phyloP scores from a whole-genome alignment of 2,797 vertebrate species.

The Sphenodon punctatus region DNA sequence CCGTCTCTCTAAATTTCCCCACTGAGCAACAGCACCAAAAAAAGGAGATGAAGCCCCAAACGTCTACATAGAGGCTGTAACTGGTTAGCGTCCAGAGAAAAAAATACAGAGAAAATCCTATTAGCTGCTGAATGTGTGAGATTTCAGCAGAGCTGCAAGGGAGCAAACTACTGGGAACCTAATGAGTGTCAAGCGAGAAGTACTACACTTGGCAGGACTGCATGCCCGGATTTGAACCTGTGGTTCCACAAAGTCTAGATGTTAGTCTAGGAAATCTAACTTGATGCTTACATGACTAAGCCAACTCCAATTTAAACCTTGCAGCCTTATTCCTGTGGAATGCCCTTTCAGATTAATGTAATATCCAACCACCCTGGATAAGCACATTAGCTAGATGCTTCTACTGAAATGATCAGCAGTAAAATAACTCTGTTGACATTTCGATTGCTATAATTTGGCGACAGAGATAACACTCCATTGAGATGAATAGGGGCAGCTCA shows the following conservation, averaged over 20 bases:
- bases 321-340: conserved; percentile 61
- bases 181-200: conserved; percentile 7
- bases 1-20: neutral
- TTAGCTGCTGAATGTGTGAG: neutral
- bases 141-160: neutral
- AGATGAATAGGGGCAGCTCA: neutral
- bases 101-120: neutral
- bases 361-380: conserved; percentile 34
- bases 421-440: conserved; percentile 65
- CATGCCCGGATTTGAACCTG: conserved; percentile 63
- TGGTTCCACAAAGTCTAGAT: conserved; percentile 66
- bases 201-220: conserved; percentile 38
- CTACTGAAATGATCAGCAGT: conserved; percentile 47
- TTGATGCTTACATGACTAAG: conserved; percentile 63
- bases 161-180: conserved; percentile 1
- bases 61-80: fast-evolving
- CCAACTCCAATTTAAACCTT: conserved; percentile 61
- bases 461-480: neutral
- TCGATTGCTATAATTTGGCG: neutral
- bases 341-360: conserved; percentile 42
- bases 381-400: conserved; percentile 55
- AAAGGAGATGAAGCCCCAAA: neutral
- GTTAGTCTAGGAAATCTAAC: conserved; percentile 59
- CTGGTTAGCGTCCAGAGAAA: neutral
- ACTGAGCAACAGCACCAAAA: neutral